Percentiles rank a stretch among this genome's conserved stretches.
These are phyloP conservation scores for Lophochroa leadbeateri DNA, from an alignment of 2,113 vertebrate species.

Conservation along the genomic window DNA sequence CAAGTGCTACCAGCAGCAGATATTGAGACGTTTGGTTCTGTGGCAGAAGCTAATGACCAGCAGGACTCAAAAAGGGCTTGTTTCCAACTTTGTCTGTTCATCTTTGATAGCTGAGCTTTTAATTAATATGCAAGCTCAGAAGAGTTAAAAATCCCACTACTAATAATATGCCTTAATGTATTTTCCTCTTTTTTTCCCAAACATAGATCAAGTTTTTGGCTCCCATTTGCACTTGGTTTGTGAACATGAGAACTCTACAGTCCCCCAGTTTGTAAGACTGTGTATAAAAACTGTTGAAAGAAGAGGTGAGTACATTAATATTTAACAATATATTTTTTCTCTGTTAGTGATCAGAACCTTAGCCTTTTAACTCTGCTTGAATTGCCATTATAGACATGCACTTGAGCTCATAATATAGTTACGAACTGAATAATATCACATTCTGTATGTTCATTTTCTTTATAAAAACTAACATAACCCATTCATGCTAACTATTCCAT, in stretches of 20 bases:
- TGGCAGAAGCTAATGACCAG: background rate
- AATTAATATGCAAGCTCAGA: background rate
- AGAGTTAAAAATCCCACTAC: background rate
- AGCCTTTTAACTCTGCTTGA: background rate
- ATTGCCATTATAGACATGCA: constrained; percentile 1
- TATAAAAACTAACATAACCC: constrained; percentile 44
- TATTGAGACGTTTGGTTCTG: background rate
- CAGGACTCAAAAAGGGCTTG: background rate
- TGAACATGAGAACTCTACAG: constrained; percentile 84
- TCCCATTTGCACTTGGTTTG: constrained; percentile 87
- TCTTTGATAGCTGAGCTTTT: background rate
- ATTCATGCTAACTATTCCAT: constrained; percentile 44
- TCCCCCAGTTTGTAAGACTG: constrained; percentile 85
- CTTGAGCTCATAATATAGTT: constrained; percentile 19
- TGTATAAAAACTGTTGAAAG: constrained; percentile 89
- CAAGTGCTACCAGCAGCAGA: background rate
- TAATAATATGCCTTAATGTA: background rate
- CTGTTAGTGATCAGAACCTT: background rate
- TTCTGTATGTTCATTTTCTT: constrained; percentile 55
- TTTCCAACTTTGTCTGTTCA: background rate
- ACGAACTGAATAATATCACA: constrained; percentile 11
- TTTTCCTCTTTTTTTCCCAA: constrained; percentile 47
- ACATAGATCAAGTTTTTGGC: constrained; percentile 91
- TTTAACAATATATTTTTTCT: background rate
- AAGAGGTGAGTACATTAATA: constrained; percentile 80